Conservation (phyloP, 2,113 vertebrate species). For the Aegotheles bennettii region DNA sequence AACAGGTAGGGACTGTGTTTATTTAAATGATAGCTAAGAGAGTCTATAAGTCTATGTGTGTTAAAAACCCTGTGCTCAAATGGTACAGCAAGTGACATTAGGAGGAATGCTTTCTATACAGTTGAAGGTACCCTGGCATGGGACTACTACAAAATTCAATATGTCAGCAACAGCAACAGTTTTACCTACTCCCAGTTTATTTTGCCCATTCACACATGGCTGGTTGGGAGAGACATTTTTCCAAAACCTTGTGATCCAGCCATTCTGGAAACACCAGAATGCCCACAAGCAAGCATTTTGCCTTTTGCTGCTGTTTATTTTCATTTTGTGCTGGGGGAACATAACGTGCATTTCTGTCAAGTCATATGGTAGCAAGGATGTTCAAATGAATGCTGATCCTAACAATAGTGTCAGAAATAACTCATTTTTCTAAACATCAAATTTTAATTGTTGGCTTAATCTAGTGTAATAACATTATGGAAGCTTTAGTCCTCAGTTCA, state of each 20-base stretch:
- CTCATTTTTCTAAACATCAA: neutral
- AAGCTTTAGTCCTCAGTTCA: neutral
- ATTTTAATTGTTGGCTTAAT: neutral
- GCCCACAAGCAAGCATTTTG: neutral
- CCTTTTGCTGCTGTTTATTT: neutral
- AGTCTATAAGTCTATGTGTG: neutral
- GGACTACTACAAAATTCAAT: neutral
- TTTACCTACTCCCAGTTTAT: neutral
- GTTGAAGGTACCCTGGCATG: neutral
- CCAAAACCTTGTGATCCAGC: neutral
- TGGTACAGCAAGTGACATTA: neutral
- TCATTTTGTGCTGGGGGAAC: neutral
- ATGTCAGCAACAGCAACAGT: neutral
- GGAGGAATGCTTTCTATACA: neutral
- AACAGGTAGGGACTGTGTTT: neutral
- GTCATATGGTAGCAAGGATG: neutral
- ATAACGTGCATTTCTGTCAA: neutral
- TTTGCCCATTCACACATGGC: neutral
- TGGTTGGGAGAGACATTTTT: neutral
- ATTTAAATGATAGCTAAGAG: neutral
- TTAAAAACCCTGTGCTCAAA: neutral
- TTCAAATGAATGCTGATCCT: neutral
- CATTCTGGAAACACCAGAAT: neutral
- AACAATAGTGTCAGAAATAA: neutral
- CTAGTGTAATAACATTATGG: neutral